phyloP scores from a whole-genome alignment of 1,140 invertebrate genomes.

The Capitella teleta region DNA sequence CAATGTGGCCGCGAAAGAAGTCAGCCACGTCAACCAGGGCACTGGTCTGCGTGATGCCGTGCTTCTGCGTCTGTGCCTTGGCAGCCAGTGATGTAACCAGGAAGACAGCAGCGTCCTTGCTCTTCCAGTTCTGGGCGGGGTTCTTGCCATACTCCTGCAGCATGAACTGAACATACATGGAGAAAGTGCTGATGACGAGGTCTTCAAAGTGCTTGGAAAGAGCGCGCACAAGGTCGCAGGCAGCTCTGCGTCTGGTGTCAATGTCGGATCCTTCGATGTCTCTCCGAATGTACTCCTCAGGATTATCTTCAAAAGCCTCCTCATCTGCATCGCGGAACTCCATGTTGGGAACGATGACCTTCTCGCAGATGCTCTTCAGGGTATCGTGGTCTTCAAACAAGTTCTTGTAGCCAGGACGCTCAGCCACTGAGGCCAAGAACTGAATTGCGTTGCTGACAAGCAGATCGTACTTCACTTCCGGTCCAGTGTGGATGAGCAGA shows the following conservation, averaged over 20 bases:
- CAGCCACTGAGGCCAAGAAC: conserved; percentile 87
- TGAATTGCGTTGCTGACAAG: conserved; percentile 90
- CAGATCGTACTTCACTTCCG: conserved; percentile 83
- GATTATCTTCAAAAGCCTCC: conserved; percentile 94
- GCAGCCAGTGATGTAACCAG: conserved; percentile 86
- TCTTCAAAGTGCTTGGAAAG: conserved; percentile 79
- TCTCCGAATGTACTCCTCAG: conserved; percentile 91
- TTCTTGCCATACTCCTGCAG: conserved; percentile 64
- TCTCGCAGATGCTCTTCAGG: conserved; percentile 85
- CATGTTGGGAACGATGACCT: conserved; percentile 96
- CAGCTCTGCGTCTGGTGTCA: conserved; percentile 84
- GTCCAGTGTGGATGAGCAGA: conserved; percentile 68
- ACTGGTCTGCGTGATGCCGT: conserved; percentile 82
- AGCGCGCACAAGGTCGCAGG: conserved; percentile 89
- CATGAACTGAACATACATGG: conserved; percentile 59
- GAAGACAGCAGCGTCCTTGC: conserved; percentile 91
- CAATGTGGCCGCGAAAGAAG: conserved; percentile 73
- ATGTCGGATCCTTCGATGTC: conserved; percentile 99
- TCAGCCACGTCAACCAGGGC: conserved; percentile 76
- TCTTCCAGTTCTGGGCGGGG: conserved; percentile 69
- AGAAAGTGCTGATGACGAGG: conserved; percentile 84
- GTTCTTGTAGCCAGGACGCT: conserved; percentile 71
- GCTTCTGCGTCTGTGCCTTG: conserved; percentile 74
- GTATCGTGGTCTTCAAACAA: conserved; percentile 77
- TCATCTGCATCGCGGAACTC: conserved; percentile 86